A percentile compares a stretch with the other conserved stretches of the same genome.
Conservation (phyloP, 2,797 vertebrate species). For the Mastacembelus armatus region DNA sequence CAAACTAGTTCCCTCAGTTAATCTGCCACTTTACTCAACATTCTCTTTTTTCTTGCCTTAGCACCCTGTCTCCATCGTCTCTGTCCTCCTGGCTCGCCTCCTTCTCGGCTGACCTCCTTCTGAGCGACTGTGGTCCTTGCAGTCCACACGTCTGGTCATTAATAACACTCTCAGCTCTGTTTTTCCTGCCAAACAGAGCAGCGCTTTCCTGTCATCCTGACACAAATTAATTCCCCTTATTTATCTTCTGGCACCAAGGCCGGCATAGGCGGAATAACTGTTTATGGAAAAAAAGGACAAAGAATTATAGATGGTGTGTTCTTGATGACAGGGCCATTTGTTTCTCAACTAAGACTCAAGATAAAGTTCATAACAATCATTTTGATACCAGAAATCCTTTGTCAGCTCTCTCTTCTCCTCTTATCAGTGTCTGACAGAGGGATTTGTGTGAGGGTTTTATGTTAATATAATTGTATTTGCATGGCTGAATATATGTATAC, state of each 20-base stretch:
- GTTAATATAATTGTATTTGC: constrained; percentile 35
- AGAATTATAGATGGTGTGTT: constrained; percentile 79
- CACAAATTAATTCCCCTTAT: constrained; percentile 86
- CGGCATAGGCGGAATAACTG: constrained; percentile 77
- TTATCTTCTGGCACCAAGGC: constrained; percentile 81
- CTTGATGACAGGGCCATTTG: constrained; percentile 74
- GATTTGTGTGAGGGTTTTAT: constrained; percentile 17
- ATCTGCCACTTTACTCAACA: constrained; percentile 60
- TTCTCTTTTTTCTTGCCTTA: constrained; percentile 56
- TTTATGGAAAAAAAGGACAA: constrained; percentile 74
- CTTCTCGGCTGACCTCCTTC: constrained; percentile 74
- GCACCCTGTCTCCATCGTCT: constrained; percentile 41
- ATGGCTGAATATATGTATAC: not conserved
- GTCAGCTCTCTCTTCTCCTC: constrained; percentile 46
- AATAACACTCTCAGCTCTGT: constrained; percentile 76
- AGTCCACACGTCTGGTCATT: constrained; percentile 76
- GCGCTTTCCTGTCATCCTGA: constrained; percentile 76
- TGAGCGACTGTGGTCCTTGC: constrained; percentile 74
- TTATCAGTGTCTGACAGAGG: constrained; percentile 32
- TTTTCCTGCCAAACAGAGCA: constrained; percentile 79
- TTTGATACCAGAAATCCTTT: constrained; percentile 59
- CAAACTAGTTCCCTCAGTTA: constrained; percentile 45
- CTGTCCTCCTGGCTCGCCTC: constrained; percentile 46
- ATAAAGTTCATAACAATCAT: constrained; percentile 76
- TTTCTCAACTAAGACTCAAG: constrained; percentile 70